Base-by-base conservation (phyloP, 2,113 vertebrate species). In the Siphamia tubifer region DNA sequence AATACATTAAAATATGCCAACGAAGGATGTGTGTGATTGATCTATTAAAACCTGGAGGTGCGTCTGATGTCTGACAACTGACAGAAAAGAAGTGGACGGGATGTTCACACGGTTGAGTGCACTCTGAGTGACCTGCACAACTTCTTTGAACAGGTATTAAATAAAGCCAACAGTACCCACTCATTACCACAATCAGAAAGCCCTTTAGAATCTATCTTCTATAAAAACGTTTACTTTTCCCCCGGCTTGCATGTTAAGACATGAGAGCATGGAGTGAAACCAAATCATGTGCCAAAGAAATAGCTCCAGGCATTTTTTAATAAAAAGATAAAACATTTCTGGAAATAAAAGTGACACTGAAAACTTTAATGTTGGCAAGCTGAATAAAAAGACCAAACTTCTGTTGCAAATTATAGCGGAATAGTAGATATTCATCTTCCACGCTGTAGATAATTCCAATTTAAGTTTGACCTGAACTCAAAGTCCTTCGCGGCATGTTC, bases 1-100 rank as follows among this genome's bases (percentile, higher is more conserved):
- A 51, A 81, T 63, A 6, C 62, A 74, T 28, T 20, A 17, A 85
- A 67, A 49, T 68, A 78, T 78, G 62, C 82, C 65, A 87, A 84
- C 72, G 82, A 27, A 72, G 40, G 49, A 71, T 16, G 10, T 30
- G 21, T 61, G 21, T 48, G 35, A 15, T 45, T 23, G 34, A 21
- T 61, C 32, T 56, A 17, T 40, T 23, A 28, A 51, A 53, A 42
- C 11, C 2, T 67, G 34, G 4, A 38, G 72, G 55, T 48, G 34
- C 51, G 28, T 31, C 27, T 20, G 52, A 56, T 17, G 34, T 43
- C 42, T 60, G 39, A 71, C 31, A 63, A 31, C 13, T 44, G 5
- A 36, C 21, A 67, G 49, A 58, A 25, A 19, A 13, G 40, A 53
- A 24, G 30, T 11, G 10, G 17, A 25, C n/a, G 39, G 68, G 6